Conservation (phyloP, 1,140 invertebrate genomes). For the Drosophila asahinai region DNA sequence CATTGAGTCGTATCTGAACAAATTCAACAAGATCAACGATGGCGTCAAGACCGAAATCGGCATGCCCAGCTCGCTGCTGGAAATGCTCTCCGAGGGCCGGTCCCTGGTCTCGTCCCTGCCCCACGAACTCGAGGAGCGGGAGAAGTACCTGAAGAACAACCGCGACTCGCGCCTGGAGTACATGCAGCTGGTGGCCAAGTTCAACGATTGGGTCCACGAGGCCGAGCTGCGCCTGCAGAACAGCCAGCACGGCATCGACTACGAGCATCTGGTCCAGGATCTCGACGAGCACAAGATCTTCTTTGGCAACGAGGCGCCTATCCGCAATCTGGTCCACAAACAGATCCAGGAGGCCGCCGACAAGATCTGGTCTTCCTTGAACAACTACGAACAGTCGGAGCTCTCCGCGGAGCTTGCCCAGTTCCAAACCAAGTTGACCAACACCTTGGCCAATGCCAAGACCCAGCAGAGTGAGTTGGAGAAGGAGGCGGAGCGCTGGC, state of each 20-base stretch:
- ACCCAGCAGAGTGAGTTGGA: conserved; percentile 91
- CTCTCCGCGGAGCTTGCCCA: conserved; percentile 91
- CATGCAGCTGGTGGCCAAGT: conserved; percentile 89
- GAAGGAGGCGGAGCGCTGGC: conserved; percentile 92
- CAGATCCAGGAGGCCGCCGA: conserved; percentile 93
- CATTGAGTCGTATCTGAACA: conserved; percentile 90
- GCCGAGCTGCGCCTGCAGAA: conserved; percentile 91
- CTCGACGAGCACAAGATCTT: conserved; percentile 94
- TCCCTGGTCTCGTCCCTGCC: conserved; percentile 92
- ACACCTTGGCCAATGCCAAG: conserved; percentile 92
- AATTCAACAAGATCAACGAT: conserved; percentile 89
- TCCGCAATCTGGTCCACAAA: conserved; percentile 92
- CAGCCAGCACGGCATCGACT: conserved; percentile 94
- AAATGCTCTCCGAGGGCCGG: conserved; percentile 93
- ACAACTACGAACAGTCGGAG: conserved; percentile 92
- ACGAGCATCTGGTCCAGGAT: conserved; percentile 92
- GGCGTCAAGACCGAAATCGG: conserved; percentile 90
- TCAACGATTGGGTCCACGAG: conserved; percentile 94
- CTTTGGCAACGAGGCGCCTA: conserved; percentile 91
- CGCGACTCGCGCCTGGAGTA: conserved; percentile 92
- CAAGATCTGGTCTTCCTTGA: conserved; percentile 94
- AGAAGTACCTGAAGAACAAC: conserved; percentile 92
- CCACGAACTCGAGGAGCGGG: conserved; percentile 91
- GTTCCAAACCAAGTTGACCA: conserved; percentile 91
- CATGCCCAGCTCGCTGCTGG: conserved; percentile 91